Evolutionary conservation across 2,113 vertebrate species (phyloP).

Genomic region (Amblyornis subalaris): DNA sequence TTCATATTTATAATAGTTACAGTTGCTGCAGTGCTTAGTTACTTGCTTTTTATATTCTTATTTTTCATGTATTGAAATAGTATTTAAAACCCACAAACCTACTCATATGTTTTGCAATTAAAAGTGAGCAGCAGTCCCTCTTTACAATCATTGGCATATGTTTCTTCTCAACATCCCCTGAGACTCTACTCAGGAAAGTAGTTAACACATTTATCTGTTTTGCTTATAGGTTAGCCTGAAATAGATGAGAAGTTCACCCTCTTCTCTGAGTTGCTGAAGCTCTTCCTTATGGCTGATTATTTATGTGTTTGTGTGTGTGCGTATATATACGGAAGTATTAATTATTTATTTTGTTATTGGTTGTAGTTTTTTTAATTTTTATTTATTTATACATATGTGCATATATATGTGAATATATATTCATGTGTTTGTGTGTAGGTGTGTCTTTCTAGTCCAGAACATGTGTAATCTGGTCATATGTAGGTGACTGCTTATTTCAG

Average conservation of each 20-base stretch:
- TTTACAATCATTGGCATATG: not conserved
- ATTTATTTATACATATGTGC: not conserved
- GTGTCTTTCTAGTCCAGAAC: not conserved
- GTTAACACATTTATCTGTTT: conserved; percentile 13
- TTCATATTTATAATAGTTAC: not conserved
- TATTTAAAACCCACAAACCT: not conserved
- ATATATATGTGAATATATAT: not conserved
- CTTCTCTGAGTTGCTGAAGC: not conserved
- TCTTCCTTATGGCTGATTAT: not conserved
- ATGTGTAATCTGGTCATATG: not conserved
- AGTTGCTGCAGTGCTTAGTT: not conserved
- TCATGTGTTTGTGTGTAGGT: not conserved
- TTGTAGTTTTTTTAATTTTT: not conserved
- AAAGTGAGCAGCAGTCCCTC: not conserved
- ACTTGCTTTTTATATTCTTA: not conserved
- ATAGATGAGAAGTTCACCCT: not conserved
- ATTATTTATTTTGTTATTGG: accelerated
- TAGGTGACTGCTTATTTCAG: not conserved
- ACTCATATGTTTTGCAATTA: not conserved
- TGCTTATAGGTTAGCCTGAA: not conserved
- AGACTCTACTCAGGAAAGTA: not conserved
- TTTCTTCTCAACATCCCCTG: not conserved
- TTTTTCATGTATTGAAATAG: not conserved
- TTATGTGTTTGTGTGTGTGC: not conserved
- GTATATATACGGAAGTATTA: not conserved